Percentiles rank a stretch among this genome's conserved stretches.
phyloP scores from a whole-genome alignment of 2,888 invertebrate genomes.

The Cataglyphis albicans region DNA sequence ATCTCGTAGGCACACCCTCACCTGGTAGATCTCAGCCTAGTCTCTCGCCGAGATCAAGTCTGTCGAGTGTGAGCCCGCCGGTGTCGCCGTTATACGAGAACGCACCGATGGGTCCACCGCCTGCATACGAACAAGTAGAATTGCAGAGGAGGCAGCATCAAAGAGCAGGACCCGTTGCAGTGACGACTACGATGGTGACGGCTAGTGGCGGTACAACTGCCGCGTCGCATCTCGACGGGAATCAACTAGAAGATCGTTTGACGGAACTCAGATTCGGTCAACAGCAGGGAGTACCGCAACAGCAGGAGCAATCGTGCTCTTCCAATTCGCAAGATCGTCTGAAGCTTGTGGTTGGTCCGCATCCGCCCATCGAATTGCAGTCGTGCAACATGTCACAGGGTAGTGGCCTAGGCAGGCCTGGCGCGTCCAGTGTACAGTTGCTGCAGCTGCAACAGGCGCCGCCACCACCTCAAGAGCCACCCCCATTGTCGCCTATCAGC shows the following conservation, averaged over 20 bases:
- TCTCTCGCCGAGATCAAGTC: constrained; percentile 93
- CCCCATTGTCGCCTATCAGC: constrained; percentile 94
- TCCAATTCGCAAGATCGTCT: constrained; percentile 73
- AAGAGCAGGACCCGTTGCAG: constrained; percentile 62
- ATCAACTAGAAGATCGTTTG: constrained; percentile 84
- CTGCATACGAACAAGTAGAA: constrained; percentile 90
- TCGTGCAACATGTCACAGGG: constrained; percentile 88
- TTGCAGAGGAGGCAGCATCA: constrained; percentile 88
- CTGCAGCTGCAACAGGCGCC: constrained; percentile 62
- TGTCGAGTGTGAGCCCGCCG: constrained; percentile 95
- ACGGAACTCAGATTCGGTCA: constrained; percentile 88
- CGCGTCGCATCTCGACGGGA: constrained; percentile 79
- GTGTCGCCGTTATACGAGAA: constrained; percentile 90
- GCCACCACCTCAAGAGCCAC: constrained; percentile 86
- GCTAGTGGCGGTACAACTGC: constrained; percentile 35
- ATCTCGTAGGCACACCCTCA: constrained; percentile 88
- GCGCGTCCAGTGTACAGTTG: constrained; percentile 79
- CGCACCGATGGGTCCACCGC: constrained; percentile 87
- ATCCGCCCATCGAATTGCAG: constrained; percentile 84
- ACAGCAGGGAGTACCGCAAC: constrained; percentile 73
- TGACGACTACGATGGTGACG: constrained; percentile 56
- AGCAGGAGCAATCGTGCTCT: constrained; percentile 76
- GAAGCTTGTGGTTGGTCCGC: constrained; percentile 78
- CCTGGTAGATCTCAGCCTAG: constrained; percentile 93
- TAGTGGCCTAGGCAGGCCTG: constrained; percentile 88